Evolutionary conservation across 2,113 vertebrate genomes (phyloP), one percentile per base, ranked within the genome.

Genomic region (Lipotes vexillifer): DNA sequence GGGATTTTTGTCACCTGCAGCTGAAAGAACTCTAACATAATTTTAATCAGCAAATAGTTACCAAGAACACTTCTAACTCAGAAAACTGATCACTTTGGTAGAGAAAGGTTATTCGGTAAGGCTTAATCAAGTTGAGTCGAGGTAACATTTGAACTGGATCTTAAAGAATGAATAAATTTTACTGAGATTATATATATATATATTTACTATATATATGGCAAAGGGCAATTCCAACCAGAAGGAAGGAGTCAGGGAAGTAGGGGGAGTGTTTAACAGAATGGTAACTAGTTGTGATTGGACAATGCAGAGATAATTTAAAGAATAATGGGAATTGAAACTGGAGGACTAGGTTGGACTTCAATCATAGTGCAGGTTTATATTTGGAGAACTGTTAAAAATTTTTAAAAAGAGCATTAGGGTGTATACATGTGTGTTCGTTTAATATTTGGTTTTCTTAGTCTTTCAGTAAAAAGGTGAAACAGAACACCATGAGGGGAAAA

Each of bases 401-500:
- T 63, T 68, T 4, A 75, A 55, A 80, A 71, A 90, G 6, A 96
- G 5, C 8, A 74, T 78, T 66, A 82, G 9, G 25, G 75, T 77
- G 38, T 81, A 90, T 75, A 92, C 49, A 83, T 3, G 3, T 49
- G 46, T n/a, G 44, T 82, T 71, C 13, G 84, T 33, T 95, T 96
- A 69, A 3, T 59, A 88, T 91, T 97, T 97, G 46, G 4, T 80
- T 98, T 97, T 63, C 10, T 75, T 92, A 97, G 57, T 33, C 66
- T 77, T 96, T 93, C 65, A 88, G 88, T 65, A 90, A 52, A 97
- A 97, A 52, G 33, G 72, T 93, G 21, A 96, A 86, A 90, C 31
- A 12, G 63, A 96, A 23, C 74, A 90, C 66, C 38, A 10, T 6
- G 33, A 88, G 77, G 2, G 8, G 69, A 49, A 97, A 88, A 93